Percentiles rank a stretch among this genome's conserved stretches.
Evolutionary conservation across 2,797 vertebrate species (phyloP).

Genomic region (Pseudochirops corinnae): DNA sequence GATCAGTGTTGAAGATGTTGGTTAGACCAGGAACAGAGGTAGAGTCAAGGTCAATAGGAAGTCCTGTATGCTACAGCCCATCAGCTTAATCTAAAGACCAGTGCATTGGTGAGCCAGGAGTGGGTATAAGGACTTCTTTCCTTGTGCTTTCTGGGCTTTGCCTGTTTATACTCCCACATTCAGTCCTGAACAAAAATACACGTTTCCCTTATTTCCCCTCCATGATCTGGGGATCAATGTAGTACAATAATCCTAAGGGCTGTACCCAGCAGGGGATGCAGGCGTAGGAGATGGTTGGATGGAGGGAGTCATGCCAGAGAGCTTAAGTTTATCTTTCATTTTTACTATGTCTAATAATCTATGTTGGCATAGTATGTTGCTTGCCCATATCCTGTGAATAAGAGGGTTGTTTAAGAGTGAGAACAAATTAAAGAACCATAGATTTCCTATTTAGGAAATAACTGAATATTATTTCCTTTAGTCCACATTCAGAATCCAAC

Average conservation of each 20-base stretch:
- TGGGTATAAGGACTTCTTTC: background rate
- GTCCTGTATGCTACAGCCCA: background rate
- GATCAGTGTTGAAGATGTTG: background rate
- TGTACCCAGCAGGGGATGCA: background rate
- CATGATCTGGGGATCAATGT: background rate
- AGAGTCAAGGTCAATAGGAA: background rate
- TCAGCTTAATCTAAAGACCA: background rate
- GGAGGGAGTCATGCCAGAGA: background rate
- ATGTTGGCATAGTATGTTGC: background rate
- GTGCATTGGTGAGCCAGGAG: background rate
- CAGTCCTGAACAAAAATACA: background rate
- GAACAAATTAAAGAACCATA: background rate
- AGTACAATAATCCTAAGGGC: background rate
- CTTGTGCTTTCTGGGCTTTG: background rate
- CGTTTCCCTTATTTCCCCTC: background rate
- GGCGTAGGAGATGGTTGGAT: background rate
- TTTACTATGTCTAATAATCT: background rate
- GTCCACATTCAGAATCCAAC: background rate
- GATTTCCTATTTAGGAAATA: background rate
- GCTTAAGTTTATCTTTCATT: background rate
- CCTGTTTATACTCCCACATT: background rate
- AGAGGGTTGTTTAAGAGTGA: background rate
- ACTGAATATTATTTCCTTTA: background rate
- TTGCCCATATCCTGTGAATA: background rate
- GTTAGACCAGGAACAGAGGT: background rate